Evolutionary conservation across 2,797 vertebrate species (phyloP).

Genomic region (Apogon hyalosoma): DNA sequence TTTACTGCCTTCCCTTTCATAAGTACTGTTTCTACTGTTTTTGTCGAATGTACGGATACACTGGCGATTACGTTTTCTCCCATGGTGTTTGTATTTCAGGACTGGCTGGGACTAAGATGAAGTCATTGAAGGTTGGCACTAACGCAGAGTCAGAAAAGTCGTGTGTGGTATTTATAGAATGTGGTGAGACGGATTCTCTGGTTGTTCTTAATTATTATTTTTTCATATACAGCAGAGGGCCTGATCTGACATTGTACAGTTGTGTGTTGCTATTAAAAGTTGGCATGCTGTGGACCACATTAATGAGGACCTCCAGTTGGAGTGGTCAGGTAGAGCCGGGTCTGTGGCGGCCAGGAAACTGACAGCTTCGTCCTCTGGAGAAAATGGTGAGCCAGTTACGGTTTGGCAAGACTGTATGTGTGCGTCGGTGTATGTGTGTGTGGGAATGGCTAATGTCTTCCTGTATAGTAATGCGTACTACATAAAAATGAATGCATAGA

Average conservation of each 20-base stretch:
- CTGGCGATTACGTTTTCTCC: conserved; percentile 29
- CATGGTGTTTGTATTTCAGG: conserved; percentile 46
- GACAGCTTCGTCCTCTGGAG: conserved; percentile 73
- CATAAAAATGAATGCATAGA: conserved; percentile 17
- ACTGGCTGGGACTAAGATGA: conserved; percentile 60
- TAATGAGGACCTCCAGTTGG: conserved; percentile 79
- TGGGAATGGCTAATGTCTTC: conserved; percentile 34
- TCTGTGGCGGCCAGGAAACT: conserved; percentile 71
- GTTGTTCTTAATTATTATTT: conserved; percentile 65
- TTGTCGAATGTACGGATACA: neutral
- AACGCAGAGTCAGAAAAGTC: conserved; percentile 40
- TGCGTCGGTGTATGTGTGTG: conserved; percentile 19
- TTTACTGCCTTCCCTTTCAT: conserved; percentile 11
- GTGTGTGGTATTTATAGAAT: conserved; percentile 75
- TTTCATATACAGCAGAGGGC: conserved; percentile 49
- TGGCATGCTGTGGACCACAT: conserved; percentile 70
- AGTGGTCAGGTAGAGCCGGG: conserved; percentile 70
- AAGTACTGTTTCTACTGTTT: conserved; percentile 3
- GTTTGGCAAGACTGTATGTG: conserved; percentile 58
- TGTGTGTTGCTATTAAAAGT: conserved; percentile 70
- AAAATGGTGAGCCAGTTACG: conserved; percentile 74
- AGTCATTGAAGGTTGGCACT: conserved; percentile 53
- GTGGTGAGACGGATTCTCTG: conserved; percentile 54
- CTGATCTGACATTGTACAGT: conserved; percentile 60
- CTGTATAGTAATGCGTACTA: conserved; percentile 23